Conservation (phyloP, 2,113 vertebrate genomes). For the Tangachromis dhanisi region DNA sequence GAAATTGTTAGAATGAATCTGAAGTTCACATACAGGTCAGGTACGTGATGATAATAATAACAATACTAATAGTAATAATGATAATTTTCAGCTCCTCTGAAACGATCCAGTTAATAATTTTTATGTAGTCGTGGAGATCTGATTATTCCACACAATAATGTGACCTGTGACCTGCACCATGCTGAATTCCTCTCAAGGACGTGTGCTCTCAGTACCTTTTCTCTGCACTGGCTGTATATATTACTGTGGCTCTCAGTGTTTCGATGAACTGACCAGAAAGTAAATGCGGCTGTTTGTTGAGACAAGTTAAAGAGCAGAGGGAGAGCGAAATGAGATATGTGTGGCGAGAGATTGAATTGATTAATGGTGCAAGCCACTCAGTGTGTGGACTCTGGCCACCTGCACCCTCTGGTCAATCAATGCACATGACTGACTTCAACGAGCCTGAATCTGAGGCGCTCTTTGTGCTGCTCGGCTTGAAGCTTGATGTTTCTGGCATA, state of each 20-base stretch:
- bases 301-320: neutral
- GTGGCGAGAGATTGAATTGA: slow-evolving; percentile 20
- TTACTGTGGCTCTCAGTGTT: neutral
- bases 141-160: neutral
- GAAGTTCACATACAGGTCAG: neutral
- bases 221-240: neutral
- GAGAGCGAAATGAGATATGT: neutral
- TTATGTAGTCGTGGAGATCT: neutral
- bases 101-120: neutral
- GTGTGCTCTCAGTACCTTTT: neutral
- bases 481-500: neutral
- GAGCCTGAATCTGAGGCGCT: neutral
- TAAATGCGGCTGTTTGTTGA: neutral
- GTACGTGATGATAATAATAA: neutral
- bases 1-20: neutral
- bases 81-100: neutral
- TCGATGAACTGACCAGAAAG: neutral
- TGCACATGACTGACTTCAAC: neutral
- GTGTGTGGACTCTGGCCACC: neutral
- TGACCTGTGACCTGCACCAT: neutral
- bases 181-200: neutral
- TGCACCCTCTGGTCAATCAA: slow-evolving; percentile 4
- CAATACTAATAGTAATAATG: neutral
- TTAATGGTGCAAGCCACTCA: slow-evolving; percentile 31
- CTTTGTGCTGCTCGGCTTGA: neutral